Evolutionary conservation across 53 echinoderm and acorn worm genomes (phyloP).

Genomic region (Holothuria scabra): DNA sequence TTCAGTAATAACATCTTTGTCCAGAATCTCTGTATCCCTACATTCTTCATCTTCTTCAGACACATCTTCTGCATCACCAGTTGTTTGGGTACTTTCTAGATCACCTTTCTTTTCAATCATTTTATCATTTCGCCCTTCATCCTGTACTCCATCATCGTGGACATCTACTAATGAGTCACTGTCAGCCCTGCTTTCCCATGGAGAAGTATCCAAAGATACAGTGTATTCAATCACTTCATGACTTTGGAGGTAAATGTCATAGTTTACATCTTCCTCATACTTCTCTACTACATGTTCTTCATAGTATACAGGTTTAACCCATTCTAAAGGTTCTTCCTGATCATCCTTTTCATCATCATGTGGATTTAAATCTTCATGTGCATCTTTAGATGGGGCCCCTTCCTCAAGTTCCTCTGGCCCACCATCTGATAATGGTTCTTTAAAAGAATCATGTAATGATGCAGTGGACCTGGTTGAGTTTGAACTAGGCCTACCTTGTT

Average conservation of each 20-base stretch:
- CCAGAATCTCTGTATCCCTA: no score
- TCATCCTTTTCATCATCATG: constrained; percentile 2
- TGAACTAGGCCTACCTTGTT: background rate
- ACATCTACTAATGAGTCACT: background rate
- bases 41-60: no score
- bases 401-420: no score
- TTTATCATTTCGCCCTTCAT: background rate
- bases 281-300: constrained; percentile 30
- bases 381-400: background rate
- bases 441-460: background rate
- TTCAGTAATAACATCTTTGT: no score
- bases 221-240: constrained; percentile 30
- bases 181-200: constrained; percentile 5
- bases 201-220: constrained; percentile 32
- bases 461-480: constrained; percentile 14
- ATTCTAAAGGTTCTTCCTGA: constrained; percentile 52
- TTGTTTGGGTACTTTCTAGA: no score
- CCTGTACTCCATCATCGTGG: background rate
- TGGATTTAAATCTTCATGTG: background rate
- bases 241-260: constrained; percentile 36
- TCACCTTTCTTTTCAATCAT: background rate
- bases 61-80: no score
- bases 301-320: constrained; percentile 45
- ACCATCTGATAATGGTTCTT: background rate
- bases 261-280: constrained; percentile 38